Base-by-base conservation (phyloP, 2,113 vertebrate species). In the Salminus brasiliensis region DNA sequence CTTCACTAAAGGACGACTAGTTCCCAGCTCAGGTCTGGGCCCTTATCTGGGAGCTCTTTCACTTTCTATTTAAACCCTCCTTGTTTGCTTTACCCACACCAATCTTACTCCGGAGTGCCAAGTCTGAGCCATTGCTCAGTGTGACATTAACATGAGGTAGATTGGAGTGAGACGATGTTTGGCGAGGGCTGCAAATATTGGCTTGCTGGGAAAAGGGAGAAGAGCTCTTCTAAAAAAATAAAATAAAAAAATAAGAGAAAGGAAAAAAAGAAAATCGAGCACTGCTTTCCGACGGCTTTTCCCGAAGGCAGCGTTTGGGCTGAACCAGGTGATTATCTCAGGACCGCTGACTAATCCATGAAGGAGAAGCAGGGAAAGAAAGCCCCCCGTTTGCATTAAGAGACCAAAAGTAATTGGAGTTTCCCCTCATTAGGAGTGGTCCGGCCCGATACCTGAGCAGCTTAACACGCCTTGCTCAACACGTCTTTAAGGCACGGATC, bases 121-220 rank as follows among this genome's bases (percentile, higher is more conserved):
- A 60, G 53, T 52, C 29, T 23, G 18, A 16, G 78, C 59, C 74
- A 73, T 27, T 11, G 15, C 41, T 65, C n/a, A 67, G 1, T 27
- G 16, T 68, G 63, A 81, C 72, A 84, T 84, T 79, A 81, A 71
- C 66, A 79, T 49, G n/a, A 75, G 59, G 79, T 18, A 74, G 78
- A 74, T 32, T 36, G 67, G 75, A 73, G 45, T 8, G 67, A 53
- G 72, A 79, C 52, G 49, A 30, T 76, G 69, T 82, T 68, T 71
- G 72, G 71, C n/a, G 77, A 72, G 32, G 53, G 30, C 30, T 52
- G 41, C 11, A 70, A 30, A 75, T 72, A 81, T 72, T 52, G 62
- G 72, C 79, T 78, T 70, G 66, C 65, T 66, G 75, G 39, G 49
- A n/a, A 63, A 73, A 73, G 3, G 34, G 25, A 62, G 55, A 70